Base-by-base conservation (phyloP, 2,113 vertebrate genomes). In the Phrynocephalus versicolor region DNA sequence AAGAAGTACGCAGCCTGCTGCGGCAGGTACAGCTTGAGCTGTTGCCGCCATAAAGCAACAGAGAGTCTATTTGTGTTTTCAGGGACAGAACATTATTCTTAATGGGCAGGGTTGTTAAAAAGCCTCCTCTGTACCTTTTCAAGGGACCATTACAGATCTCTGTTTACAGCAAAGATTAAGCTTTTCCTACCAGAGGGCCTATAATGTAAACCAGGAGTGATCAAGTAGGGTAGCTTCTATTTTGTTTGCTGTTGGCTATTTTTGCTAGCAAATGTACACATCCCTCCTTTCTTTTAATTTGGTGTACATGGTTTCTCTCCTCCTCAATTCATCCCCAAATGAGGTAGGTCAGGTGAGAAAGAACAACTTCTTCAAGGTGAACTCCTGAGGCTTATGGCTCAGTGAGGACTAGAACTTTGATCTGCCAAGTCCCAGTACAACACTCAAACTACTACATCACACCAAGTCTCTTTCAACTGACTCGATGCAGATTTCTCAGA, bases 1-100 rank as follows among this genome's bases (percentile, higher is more conserved):
- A 58, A 27, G 41, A 81, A 71, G 37, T 74, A 65, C 41, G 74
- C 9, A 76, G 39, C 78, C 45, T 77, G 82, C 83, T 71, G 83
- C 4, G 27, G 45, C 45, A 51, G 41, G 58, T 27, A 76, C 65
- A 81, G 65, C 77, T 57, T 74, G 45, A 80, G 67, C 62, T 62
- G 37, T 45, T 65, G 27, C 35, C 65, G 21, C 15, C 45, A 55
- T 72, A 73, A 73, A 72, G 13, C 23, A 74, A 58, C 41, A 69
- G 30, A 67, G 78, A 75, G 79, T 67, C 57, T 73, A 37, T 45
- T 88, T 65, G 39, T 15, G 15, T 41, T 74, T 78, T 30, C 69
- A 64, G 74, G 64, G n/a, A 51, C n/a, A 79, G 69, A 80, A 14
- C 33, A 74, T 65, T 88, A 39, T 35, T 67, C 76, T n/a, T 67